A percentile compares a stretch with the other conserved stretches of the same genome.
Conservation (phyloP, 2,797 vertebrate species). For the Enteromius trimaculatus region DNA sequence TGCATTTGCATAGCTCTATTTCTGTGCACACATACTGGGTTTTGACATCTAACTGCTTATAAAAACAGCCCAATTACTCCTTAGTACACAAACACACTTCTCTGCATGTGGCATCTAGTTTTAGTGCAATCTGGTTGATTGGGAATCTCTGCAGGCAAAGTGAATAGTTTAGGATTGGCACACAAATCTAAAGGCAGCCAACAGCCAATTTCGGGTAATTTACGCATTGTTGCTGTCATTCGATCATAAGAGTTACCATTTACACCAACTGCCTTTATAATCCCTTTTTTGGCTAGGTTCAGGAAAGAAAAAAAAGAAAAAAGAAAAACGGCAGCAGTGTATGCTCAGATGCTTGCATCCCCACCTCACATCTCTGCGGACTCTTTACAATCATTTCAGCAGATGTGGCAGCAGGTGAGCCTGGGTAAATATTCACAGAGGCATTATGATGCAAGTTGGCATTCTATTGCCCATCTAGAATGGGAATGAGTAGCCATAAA, state of each 20-base stretch:
- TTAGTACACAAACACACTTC: constrained; percentile 21
- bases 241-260: background rate
- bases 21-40: background rate
- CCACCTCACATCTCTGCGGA: constrained; percentile 45
- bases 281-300: background rate
- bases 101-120: constrained; percentile 19
- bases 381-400: constrained; percentile 65
- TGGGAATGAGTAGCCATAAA: constrained; percentile 50
- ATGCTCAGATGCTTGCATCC: constrained; percentile 37
- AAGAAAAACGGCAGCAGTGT: background rate
- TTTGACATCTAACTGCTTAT: constrained; percentile 21
- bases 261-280: background rate
- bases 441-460: constrained; percentile 62
- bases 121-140: constrained; percentile 32
- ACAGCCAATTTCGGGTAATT: constrained; percentile 36
- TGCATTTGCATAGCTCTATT: background rate
- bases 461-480: constrained; percentile 51
- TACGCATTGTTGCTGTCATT: constrained; percentile 53
- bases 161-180: constrained; percentile 47
- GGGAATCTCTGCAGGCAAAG: constrained; percentile 39
- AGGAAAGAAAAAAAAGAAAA: background rate
- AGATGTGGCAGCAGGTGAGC: constrained; percentile 70
- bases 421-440: constrained; percentile 65
- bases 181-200: constrained; percentile 54
- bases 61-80: background rate